phyloP scores from a whole-genome alignment of 2,113 vertebrate species.

The Forbesichthys agassizii region DNA sequence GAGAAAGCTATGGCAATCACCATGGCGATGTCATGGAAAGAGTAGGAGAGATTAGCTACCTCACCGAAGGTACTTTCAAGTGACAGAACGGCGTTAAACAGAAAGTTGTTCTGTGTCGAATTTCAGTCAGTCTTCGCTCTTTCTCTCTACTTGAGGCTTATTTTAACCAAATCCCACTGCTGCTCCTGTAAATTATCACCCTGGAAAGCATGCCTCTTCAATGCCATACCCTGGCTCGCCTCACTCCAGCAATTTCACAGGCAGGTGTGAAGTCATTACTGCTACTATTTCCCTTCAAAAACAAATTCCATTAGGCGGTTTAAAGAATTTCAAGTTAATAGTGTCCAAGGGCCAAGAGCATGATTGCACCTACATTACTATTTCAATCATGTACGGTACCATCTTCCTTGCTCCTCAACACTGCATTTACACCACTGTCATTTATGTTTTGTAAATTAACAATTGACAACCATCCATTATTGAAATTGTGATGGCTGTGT shows the following conservation, averaged over 20 bases:
- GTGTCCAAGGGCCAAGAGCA: constrained; percentile 8
- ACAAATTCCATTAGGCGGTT: constrained; percentile 39
- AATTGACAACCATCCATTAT: constrained; percentile 14
- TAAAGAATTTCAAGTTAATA: constrained; percentile 41
- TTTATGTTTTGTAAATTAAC: constrained; percentile 16
- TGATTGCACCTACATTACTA: constrained; percentile 47
- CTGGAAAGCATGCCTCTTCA: constrained; percentile 23
- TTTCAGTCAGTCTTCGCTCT: constrained; percentile 21
- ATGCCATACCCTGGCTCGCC: constrained; percentile 7
- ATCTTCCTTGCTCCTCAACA: not conserved
- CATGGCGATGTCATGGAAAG: constrained; percentile 43
- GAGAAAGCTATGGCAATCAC: constrained; percentile 54
- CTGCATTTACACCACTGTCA: not conserved
- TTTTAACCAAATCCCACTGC: constrained; percentile 15
- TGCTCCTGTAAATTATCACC: constrained; percentile 25
- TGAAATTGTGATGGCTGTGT: not conserved
- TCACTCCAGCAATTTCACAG: not conserved
- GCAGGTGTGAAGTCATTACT: constrained; percentile 29
- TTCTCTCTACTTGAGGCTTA: not conserved
- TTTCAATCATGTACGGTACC: constrained; percentile 1
- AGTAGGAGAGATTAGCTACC: constrained; percentile 28
- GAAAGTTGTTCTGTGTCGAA: constrained; percentile 18
- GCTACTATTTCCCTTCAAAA: constrained; percentile 16
- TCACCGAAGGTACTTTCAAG: constrained; percentile 27
- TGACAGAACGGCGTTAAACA: constrained; percentile 31